Percentiles rank a stretch among this genome's conserved stretches.
phyloP scores from a whole-genome alignment of 2,797 vertebrate genomes.

The Trichosurus vulpecula region DNA sequence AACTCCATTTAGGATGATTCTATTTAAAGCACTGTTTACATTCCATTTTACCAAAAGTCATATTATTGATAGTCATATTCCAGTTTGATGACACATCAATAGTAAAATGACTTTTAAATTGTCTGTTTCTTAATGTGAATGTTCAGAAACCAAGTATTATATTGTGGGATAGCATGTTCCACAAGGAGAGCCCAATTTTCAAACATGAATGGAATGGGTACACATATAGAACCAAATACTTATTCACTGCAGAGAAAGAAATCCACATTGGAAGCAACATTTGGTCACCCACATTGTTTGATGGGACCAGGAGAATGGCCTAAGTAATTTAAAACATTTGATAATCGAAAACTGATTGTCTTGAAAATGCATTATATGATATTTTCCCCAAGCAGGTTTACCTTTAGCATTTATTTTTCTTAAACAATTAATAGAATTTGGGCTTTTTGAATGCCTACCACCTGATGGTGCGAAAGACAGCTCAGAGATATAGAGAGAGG shows the following conservation, averaged over 20 bases:
- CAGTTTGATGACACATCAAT: constrained; percentile 60
- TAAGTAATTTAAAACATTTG: constrained; percentile 3
- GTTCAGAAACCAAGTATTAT: constrained; percentile 50
- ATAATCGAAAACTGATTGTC: constrained; percentile 33
- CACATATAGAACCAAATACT: neutral
- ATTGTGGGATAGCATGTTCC: neutral
- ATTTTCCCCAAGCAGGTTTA: neutral
- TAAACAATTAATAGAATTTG: constrained; percentile 48
- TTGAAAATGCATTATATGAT: constrained; percentile 1
- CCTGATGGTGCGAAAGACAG: constrained; percentile 5
- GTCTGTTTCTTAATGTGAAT: constrained; percentile 52
- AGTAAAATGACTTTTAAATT: constrained; percentile 64
- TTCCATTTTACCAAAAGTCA: constrained; percentile 51
- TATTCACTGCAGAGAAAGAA: neutral
- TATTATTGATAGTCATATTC: constrained; percentile 60
- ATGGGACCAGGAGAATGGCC: neutral
- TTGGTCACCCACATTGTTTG: neutral
- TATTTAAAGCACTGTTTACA: constrained; percentile 56
- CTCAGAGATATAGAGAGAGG: constrained; percentile 9
- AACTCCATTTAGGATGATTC: constrained; percentile 54
- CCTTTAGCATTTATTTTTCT: constrained; percentile 20
- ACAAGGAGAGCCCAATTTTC: constrained; percentile 37
- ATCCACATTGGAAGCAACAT: neutral
- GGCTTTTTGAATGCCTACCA: constrained; percentile 16
- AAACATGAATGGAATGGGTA: constrained; percentile 20